Evolutionary conservation across 1,140 invertebrate genomes (phyloP).

Genomic region (Drosophila varians): DNA sequence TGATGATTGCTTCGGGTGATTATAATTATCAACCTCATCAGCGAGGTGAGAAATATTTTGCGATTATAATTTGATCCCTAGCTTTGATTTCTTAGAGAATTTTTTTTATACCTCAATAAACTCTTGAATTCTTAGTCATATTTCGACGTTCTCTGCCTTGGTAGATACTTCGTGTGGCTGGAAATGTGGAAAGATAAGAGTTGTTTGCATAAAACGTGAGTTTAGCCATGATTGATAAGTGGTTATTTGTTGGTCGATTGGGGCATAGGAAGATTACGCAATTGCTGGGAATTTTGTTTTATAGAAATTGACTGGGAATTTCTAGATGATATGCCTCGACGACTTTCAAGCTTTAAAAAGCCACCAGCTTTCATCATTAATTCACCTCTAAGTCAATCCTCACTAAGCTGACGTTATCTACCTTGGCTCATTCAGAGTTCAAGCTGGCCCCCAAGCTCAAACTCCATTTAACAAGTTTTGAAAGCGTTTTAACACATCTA

Average conservation of each 20-base stretch:
- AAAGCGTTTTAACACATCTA: conserved; percentile 39
- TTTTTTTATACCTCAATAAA: background rate
- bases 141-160: background rate
- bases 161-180: background rate
- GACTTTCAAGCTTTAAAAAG: background rate
- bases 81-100: too few relatives aligned
- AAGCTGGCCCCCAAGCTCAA: conserved; percentile 12
- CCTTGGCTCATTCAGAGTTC: conserved; percentile 14
- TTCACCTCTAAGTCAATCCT: background rate
- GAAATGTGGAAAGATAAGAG: conserved; percentile 40
- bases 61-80: too few relatives aligned
- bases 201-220: conserved; percentile 69
- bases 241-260: conserved; percentile 13
- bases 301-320: background rate
- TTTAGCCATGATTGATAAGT: conserved; percentile 32
- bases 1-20: conserved; percentile 19
- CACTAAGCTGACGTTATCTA: too few relatives aligned
- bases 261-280: background rate
- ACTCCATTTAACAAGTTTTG: conserved; percentile 25
- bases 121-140: conserved; percentile 42
- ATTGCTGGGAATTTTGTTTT: background rate
- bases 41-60: conserved; percentile 7
- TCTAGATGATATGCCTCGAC: background rate
- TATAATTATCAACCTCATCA: conserved; percentile 35
- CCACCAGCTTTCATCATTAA: background rate